Base-by-base conservation (phyloP, 1,140 invertebrate species). In the Apis mellifera region DNA sequence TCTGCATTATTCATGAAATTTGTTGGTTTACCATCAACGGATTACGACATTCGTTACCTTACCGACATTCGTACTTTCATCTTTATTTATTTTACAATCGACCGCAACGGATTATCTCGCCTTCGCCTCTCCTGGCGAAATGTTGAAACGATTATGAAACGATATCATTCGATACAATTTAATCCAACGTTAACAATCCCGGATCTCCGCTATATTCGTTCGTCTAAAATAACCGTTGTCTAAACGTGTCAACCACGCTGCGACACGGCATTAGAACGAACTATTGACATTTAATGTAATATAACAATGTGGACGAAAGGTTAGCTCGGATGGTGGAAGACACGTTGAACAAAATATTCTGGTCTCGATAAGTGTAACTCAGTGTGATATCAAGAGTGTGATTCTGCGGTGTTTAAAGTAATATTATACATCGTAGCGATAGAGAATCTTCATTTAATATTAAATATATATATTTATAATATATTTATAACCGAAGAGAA, bases 231-330 rank as follows among this genome's bases (percentile, higher is more conserved):
- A n/a, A n/a, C 0, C 19, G n/a, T n/a, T 42, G 19, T 15, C 21
- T 5, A 55, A 74, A 84, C 62, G 50, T 72, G 73, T 48, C 70
- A 84, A 59, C 50, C 12, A 50, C 5, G 69, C 15, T 1, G 4
- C 32, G 17, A 19, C 54, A 9, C 17, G 23, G 19, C 26, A 50
- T 23, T 55, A 65, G 48, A 48, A 23, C 23, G 66, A 55, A 70
- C 84, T 32, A 23, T 15, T 82, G 84, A 82, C 85, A 85, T 86
- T 86, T 86, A 69, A 42, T 72, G 42, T 72, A 59, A 59, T 59
- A 21, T n/a, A 57, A 13, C 15, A 54, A 5, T 42, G 13, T 8
- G 62, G 15, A 15, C 48, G 42, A 85, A 85, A 85, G 73, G 77
- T 76, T 68, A 80, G 17, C 42, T 5, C 42, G 11, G 32, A 2